phyloP scores from a whole-genome alignment of 2,797 vertebrate species.

The Pseudochirops cupreus region DNA sequence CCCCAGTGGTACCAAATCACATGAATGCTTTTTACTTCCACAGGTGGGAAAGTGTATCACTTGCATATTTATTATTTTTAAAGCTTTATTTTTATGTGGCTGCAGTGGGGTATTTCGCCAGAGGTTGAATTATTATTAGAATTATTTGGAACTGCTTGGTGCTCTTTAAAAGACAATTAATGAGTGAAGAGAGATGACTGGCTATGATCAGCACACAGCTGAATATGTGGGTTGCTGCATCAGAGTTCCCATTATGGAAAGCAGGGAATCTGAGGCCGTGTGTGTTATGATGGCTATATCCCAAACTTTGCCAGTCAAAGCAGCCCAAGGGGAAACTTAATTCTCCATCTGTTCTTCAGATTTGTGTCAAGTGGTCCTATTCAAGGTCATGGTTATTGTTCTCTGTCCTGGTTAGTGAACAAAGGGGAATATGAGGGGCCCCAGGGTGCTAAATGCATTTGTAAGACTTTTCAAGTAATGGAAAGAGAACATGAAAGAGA shows the following conservation, averaged over 20 bases:
- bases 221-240: slow-evolving; percentile 57
- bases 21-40: slow-evolving; percentile 71
- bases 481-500: background rate
- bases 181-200: slow-evolving; percentile 75
- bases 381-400: slow-evolving; percentile 31
- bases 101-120: slow-evolving; percentile 71
- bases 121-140: slow-evolving; percentile 77
- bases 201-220: slow-evolving; percentile 74
- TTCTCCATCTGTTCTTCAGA: slow-evolving; percentile 61
- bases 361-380: slow-evolving; percentile 67
- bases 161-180: slow-evolving; percentile 84
- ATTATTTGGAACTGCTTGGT: slow-evolving; percentile 76
- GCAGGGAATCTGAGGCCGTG: slow-evolving; percentile 61
- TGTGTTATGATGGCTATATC: slow-evolving; percentile 65
- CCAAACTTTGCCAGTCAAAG: slow-evolving; percentile 74
- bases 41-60: slow-evolving; percentile 52
- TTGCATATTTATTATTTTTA: slow-evolving; percentile 69
- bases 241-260: slow-evolving; percentile 66
- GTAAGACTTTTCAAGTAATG: background rate
- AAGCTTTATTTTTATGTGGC: slow-evolving; percentile 74
- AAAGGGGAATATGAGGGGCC: background rate
- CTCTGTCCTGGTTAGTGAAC: slow-evolving; percentile 49
- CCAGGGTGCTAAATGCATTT: background rate
- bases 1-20: slow-evolving; percentile 34
- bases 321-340: slow-evolving; percentile 77